Conservation (phyloP, 2,797 vertebrate genomes). For the Leucoraja ocellata region DNA sequence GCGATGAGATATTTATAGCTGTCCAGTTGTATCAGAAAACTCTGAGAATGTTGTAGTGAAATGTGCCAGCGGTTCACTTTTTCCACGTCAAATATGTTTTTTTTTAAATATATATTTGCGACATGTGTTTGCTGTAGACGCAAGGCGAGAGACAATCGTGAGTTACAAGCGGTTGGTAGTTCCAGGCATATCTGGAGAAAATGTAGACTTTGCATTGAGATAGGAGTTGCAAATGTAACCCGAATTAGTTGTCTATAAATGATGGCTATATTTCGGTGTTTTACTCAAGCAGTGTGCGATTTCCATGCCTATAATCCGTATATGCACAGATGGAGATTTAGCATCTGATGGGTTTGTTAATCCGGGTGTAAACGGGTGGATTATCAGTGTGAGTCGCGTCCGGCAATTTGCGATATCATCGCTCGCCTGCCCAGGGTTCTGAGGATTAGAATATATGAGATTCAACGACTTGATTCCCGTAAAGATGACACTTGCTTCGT, state of each 20-base stretch:
- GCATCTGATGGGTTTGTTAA: not conserved
- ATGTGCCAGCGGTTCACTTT: not conserved
- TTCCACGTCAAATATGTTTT: not conserved
- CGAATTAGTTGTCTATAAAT: not conserved
- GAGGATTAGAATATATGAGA: slow-evolving; percentile 1
- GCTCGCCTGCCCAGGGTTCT: no score
- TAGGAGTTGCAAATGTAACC: not conserved
- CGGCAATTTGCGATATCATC: not conserved
- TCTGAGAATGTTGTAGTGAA: no score
- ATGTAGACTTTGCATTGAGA: not conserved
- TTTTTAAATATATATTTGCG: not conserved
- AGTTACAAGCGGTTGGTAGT: not conserved
- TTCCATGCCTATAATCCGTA: not conserved
- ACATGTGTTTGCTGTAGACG: not conserved
- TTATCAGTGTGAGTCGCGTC: not conserved
- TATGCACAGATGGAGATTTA: not conserved
- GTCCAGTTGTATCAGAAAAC: not conserved
- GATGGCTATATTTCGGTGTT: not conserved
- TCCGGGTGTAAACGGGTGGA: slow-evolving; percentile 8
- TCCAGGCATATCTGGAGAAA: not conserved
- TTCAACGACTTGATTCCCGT: not conserved
- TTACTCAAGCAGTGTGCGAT: not conserved
- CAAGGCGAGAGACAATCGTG: no score
- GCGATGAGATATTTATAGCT: not conserved
- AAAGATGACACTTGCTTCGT: not conserved